Evolutionary conservation across 2,797 vertebrate species (phyloP), one percentile per base, ranked within the genome.

Genomic region (Avahi laniger): DNA sequence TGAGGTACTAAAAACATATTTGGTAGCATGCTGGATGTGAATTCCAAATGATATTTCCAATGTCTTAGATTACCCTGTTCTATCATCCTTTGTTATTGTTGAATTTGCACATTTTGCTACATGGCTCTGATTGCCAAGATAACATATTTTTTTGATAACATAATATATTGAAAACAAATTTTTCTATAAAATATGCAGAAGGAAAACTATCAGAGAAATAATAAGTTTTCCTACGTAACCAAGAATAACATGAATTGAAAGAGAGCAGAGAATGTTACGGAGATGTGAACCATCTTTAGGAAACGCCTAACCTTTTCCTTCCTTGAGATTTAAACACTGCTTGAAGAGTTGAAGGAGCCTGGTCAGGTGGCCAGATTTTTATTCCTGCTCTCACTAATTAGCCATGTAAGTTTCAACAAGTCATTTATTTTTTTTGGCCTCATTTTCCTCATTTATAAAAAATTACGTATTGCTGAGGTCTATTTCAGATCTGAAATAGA

Each of bases 401-500:
- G 26, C 50, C 48, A 89, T 33, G 35, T 52, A 57, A 93, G 35
- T 79, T 89, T 96, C n/a, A 7, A 35, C 5, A 93, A 95, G 33
- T 72, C 38, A 81, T 75, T 92, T 78, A 50, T 30, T 95, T 81
- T 11, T 50, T 90, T 86, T 46, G 65, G 57, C 11, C 61, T 88
- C 67, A 69, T 54, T 91, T 93, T 82, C 57, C 57, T 59, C 24
- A 89, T 82, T 35, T 63, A 46, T 84, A 93, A 97, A 95, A 91
- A 95, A 59, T 54, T 57, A 69, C 46, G n/a, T 78, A 30, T 48
- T 76, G 75, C 35, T 73, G 72, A 87, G 14, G 41, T 81, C 75
- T 93, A 61, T 79, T 79, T 79, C 75, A 95, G 18, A 83, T 83
- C 59, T 96, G 82, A 94, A 90, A 73, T 15, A 92, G 10, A 93